Evolutionary conservation across 1,140 invertebrate species (phyloP), one percentile per base, ranked within the genome.

Genomic region (Heterodera schachtii): DNA sequence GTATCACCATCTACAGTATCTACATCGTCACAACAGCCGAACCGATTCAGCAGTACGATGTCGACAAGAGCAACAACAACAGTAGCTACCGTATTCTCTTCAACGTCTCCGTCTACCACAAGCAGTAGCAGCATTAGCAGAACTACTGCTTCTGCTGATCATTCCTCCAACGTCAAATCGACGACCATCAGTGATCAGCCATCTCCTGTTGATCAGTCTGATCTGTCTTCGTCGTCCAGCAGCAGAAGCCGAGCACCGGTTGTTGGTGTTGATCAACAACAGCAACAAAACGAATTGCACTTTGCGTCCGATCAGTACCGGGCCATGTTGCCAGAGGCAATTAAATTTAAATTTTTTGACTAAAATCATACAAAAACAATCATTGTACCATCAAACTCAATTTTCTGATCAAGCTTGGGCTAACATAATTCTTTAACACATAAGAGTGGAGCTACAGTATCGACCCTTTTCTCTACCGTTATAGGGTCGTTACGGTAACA

Each of bases 251-350:
- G 31, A 31, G 31, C 31, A 31, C 31, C 31, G 31, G 31, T 31
- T 31, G 31, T 31, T 31, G 31, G 31, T 31, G 31, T 13, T 64
- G 13, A 7, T 19, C 69, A 11, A 21, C 41, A 71, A 11, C 69
- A 31, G 43, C 69, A n/a, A 16, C 69, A 11, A 71, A 41, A 73
- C 71, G 3, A 57, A 21, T 31, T 76, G 13, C 31, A 46, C 3
- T 86, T 86, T 71, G 16, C 46, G 2, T 77, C 79, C 21, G 16
- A 57, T 7, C 64, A 83, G 66, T 89, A 81, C n/a, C 80, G 77
- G 16, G 87, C 85, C 47, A 84, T 86, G 66, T 69, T 90, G 1
- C 82, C 86, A 8, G 87, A 88, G 82, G 88, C 87, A 47, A 64
- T 31, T 31, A 5, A 64, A 64, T 64, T 64, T 64, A 19, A 1